Evolutionary conservation across 1,140 invertebrate genomes (phyloP).

Genomic region (Lasioglossum albipes): DNA sequence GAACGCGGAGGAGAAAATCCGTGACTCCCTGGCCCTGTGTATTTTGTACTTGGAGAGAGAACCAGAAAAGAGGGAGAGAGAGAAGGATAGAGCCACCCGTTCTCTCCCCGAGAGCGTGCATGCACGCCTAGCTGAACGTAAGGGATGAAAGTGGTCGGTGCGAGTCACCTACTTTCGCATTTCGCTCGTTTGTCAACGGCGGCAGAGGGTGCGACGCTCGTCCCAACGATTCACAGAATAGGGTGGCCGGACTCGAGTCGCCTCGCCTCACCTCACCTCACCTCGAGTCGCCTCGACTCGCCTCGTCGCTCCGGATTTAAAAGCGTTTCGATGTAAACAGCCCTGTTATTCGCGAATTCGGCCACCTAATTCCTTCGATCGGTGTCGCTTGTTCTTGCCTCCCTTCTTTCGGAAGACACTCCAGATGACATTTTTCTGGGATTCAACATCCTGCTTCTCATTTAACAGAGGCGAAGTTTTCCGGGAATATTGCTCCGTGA

Average conservation of each 20-base stretch:
- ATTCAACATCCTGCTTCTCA: neutral
- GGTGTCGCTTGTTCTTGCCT: slow-evolving; percentile 31
- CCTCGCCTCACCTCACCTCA: too few relatives aligned
- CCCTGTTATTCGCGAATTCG: slow-evolving; percentile 54
- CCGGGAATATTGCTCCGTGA: too few relatives aligned
- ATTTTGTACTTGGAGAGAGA: slow-evolving; percentile 6
- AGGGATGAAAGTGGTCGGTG: slow-evolving; percentile 42
- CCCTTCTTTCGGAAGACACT: slow-evolving; percentile 7
- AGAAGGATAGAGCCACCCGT: neutral
- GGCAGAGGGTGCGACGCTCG: slow-evolving; percentile 19
- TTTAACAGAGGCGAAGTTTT: neutral
- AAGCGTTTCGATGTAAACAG: slow-evolving; percentile 73
- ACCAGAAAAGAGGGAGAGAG: neutral
- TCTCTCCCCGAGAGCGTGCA: neutral
- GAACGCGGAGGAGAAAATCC: slow-evolving; percentile 3
- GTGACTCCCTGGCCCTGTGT: neutral
- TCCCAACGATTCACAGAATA: slow-evolving; percentile 32
- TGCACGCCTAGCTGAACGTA: slow-evolving; percentile 12
- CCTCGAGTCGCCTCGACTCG: neutral
- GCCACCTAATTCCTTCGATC: slow-evolving; percentile 62
- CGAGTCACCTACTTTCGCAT: slow-evolving; percentile 74
- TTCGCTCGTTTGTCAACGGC: slow-evolving; percentile 71
- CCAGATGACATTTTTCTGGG: too few relatives aligned
- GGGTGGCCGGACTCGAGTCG: neutral
- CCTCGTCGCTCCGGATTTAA: slow-evolving; percentile 62